phyloP scores from a whole-genome alignment of 2,113 vertebrate species.

The Corvus moneduloides region DNA sequence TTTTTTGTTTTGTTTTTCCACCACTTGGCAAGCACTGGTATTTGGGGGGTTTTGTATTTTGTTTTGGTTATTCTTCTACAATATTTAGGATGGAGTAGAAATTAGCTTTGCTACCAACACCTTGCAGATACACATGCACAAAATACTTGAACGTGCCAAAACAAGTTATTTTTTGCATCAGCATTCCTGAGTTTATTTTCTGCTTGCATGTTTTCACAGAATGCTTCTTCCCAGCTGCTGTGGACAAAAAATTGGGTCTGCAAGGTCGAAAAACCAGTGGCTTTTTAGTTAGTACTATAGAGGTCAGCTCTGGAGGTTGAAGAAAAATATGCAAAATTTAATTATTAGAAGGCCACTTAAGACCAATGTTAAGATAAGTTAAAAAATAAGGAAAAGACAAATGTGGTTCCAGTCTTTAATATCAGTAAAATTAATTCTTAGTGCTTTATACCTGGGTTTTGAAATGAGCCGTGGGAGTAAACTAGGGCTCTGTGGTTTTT shows the following conservation, averaged over 20 bases:
- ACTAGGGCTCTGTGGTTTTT: not conserved
- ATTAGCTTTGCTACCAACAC: slow-evolving; percentile 4
- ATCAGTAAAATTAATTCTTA: not conserved
- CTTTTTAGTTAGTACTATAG: not conserved
- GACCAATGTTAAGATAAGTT: not conserved
- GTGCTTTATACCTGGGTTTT: not conserved
- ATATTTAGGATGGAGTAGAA: not conserved
- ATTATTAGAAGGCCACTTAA: not conserved
- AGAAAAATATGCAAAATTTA: not conserved
- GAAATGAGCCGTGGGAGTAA: not conserved
- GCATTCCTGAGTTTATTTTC: slow-evolving; percentile 24
- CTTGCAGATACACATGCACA: not conserved
- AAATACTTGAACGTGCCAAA: slow-evolving; percentile 25
- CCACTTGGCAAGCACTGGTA: not conserved
- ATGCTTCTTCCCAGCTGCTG: not conserved
- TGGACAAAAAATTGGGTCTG: slow-evolving; percentile 16
- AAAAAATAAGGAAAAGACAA: not conserved
- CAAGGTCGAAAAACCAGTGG: not conserved
- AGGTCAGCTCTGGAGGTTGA: not conserved
- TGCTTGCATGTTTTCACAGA: slow-evolving; percentile 22
- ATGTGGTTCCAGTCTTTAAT: not conserved
- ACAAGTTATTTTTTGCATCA: slow-evolving; percentile 52
- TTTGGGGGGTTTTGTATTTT: not conserved
- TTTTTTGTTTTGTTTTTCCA: not conserved
- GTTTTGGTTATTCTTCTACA: slow-evolving; percentile 19